Percentiles rank a stretch among this genome's conserved stretches.
Evolutionary conservation across 92 coral and sea anemone species (phyloP).

Genomic region (Ricordea florida): DNA sequence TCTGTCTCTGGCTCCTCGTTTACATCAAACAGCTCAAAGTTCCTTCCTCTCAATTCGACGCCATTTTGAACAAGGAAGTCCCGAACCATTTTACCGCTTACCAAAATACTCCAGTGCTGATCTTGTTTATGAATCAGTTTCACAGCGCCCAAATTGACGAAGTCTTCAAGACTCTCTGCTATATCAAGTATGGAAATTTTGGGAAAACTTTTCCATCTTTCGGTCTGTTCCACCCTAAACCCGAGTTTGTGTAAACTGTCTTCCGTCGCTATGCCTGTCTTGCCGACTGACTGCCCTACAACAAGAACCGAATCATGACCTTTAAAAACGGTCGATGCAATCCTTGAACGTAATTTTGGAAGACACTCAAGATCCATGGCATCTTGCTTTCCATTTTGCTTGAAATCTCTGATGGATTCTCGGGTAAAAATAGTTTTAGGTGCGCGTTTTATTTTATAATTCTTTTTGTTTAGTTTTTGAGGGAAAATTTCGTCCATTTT

Average conservation of each 20-base stretch:
- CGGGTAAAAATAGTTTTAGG: slow-evolving; percentile 29
- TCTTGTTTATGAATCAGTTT: slow-evolving; percentile 72
- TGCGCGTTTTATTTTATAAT: background rate
- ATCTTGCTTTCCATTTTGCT: too few relatives aligned
- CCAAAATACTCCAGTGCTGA: slow-evolving; percentile 64
- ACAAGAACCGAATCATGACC: slow-evolving; percentile 53
- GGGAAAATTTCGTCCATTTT: slow-evolving; percentile 67
- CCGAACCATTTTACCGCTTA: slow-evolving; percentile 54
- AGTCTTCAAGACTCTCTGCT: slow-evolving; percentile 70
- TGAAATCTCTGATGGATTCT: too few relatives aligned
- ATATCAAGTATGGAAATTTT: slow-evolving; percentile 69
- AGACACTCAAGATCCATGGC: too few relatives aligned
- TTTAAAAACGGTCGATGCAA: background rate
- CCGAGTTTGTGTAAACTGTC: slow-evolving; percentile 61
- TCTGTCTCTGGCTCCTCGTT: too few relatives aligned
- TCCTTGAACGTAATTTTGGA: background rate
- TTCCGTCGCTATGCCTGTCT: background rate
- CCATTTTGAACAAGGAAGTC: slow-evolving; percentile 66
- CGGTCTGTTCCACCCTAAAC: slow-evolving; percentile 48
- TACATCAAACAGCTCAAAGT: slow-evolving; percentile 39
- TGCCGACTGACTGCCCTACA: slow-evolving; percentile 60
- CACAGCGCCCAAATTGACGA: slow-evolving; percentile 68
- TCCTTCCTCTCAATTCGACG: slow-evolving; percentile 69
- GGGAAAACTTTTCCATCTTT: slow-evolving; percentile 57
- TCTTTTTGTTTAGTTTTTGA: background rate